A percentile compares a stretch with the other conserved stretches of the same genome.
Evolutionary conservation across 2,888 invertebrate genomes (phyloP).

Genomic region (Kuschelorhynchus macadamiae): DNA sequence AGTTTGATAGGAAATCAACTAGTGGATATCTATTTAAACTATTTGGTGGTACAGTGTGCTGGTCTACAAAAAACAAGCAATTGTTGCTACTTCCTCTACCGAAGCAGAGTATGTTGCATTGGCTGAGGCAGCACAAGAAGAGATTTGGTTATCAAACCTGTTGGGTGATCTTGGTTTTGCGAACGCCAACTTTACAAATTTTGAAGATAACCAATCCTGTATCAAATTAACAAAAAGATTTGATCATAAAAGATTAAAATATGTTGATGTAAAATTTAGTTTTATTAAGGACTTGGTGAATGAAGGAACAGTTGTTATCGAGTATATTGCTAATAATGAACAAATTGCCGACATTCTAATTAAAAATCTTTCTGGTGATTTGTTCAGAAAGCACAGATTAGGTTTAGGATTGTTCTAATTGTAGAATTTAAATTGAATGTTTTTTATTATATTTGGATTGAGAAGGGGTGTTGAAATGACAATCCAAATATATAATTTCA

Average conservation of each 20-base stretch:
- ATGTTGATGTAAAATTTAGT: slow-evolving; percentile 36
- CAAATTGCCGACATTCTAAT: no score
- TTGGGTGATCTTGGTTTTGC: slow-evolving; percentile 47
- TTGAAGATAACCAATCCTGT: slow-evolving; percentile 47
- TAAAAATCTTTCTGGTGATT: no score
- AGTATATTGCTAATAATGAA: no score
- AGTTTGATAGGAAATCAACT: slow-evolving; percentile 3
- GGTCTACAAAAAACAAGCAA: slow-evolving; percentile 57
- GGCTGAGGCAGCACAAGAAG: slow-evolving; percentile 51
- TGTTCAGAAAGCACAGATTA: no score
- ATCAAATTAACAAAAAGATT: slow-evolving; percentile 46
- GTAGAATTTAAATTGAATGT: no score
- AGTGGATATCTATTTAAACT: slow-evolving; percentile 55
- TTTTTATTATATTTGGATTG: no score
- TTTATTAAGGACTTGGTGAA: slow-evolving; percentile 35
- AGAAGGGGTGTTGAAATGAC: no score
- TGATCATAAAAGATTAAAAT: slow-evolving; percentile 16
- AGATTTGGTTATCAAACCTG: slow-evolving; percentile 54
- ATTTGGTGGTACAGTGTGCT: slow-evolving; percentile 53
- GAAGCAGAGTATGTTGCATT: slow-evolving; percentile 53
- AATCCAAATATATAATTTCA: no score
- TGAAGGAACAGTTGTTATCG: no score
- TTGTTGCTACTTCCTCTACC: slow-evolving; percentile 57
- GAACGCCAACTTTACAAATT: slow-evolving; percentile 33
- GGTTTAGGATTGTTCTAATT: no score